Conservation (phyloP, 2,113 vertebrate species). For the Gymnarchus niloticus region DNA sequence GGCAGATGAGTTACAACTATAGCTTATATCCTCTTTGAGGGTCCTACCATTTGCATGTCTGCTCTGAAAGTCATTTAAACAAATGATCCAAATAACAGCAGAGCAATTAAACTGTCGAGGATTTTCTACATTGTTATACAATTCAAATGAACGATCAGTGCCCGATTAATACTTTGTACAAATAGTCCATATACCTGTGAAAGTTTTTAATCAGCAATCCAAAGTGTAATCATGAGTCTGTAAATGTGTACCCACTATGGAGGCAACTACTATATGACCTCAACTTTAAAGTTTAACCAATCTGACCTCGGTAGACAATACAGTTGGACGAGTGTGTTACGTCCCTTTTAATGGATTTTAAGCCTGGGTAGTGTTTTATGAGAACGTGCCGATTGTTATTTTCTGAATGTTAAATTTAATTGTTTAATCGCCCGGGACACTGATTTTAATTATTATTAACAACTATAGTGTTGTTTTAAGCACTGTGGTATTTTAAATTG, state of each 20-base stretch:
- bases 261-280: neutral
- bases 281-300: no score
- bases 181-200: neutral
- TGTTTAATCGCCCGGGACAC: no score
- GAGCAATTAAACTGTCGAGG: neutral
- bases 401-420: no score
- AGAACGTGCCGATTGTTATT: no score
- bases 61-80: neutral
- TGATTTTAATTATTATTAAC: no score
- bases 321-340: no score
- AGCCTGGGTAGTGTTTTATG: no score
- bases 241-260: neutral
- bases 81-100: neutral
- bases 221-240: neutral
- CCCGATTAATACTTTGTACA: neutral
- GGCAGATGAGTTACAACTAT: neutral
- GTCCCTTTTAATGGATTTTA: no score
- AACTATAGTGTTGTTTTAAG: no score
- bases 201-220: neutral
- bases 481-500: no score
- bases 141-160: neutral
- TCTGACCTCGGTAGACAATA: no score
- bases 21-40: neutral
- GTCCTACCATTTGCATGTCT: neutral
- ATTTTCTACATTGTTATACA: neutral